Evolutionary conservation across 2,797 vertebrate genomes (phyloP), one percentile per base, ranked within the genome.

Genomic region (Glyptemys insculpta): DNA sequence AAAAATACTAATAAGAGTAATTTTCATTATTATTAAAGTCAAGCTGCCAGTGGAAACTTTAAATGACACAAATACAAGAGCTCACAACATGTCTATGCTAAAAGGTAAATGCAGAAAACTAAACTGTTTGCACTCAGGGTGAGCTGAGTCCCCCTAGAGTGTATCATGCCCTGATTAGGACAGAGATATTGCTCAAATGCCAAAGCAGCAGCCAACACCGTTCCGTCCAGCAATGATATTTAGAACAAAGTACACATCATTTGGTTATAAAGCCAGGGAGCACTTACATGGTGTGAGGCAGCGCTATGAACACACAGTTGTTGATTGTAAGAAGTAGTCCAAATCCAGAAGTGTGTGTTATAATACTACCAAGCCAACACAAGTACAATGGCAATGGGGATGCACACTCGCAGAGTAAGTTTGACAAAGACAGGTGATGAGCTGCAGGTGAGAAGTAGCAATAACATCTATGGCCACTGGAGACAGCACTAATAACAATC

Each of bases 281-380:
- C 47, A 37, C 31, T 8, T 18, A 31, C 8, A 23, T 62, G 37
- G 14, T 7, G 47, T 47, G 49, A 86, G 83, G 29, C 34, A 90
- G 87, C 80, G 41, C 76, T 83, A 16, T 1, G 34, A 59, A 44
- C 5, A 44, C 34, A 59, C 25, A 18, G 12, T 4, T 0, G 0
- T 4, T 0, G 0, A n/a, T 47, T 18, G 6, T 0, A 54, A 68
- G 5, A 25, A 54, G 14, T 3, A 4, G 2, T 74, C 34, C 72
- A 56, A 41, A 37, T 72, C 21, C 65, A 41, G 10, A 41, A 12
- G 11, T 72, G 68, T 41, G n/a, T 6, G 11, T 23, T 19, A 23
- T 23, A 41, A 41, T 23, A 41, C 37, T 29, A 29, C 74, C 8
- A 78, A 31, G 27, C 44, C 74, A 47, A 29, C 74, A 29, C 7